Evolutionary conservation across 2,797 vertebrate species (phyloP).

Genomic region (Kryptopterus vitreolus): DNA sequence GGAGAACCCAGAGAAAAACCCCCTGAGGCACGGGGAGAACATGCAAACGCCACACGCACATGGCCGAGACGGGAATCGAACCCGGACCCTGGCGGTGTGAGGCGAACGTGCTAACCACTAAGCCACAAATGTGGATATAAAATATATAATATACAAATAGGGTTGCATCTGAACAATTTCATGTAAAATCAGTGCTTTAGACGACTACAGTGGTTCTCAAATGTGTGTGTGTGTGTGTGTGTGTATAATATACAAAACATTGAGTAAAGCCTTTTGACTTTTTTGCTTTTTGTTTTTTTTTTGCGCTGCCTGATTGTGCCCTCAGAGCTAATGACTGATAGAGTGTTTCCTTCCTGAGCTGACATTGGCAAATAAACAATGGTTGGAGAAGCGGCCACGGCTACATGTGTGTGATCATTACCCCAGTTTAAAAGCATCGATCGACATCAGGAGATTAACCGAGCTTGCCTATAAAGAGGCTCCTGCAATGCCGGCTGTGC

Average conservation of each 20-base stretch:
- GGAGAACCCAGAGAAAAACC: too few relatives aligned
- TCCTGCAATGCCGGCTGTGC: slow-evolving; percentile 72
- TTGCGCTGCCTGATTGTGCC: slow-evolving; percentile 4
- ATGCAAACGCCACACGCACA: too few relatives aligned
- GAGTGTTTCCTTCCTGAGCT: slow-evolving; percentile 46
- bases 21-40: too few relatives aligned
- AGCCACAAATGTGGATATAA: too few relatives aligned
- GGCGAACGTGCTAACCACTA: too few relatives aligned
- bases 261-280: not conserved
- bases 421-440: slow-evolving; percentile 76
- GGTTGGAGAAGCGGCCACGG: slow-evolving; percentile 62
- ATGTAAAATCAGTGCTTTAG: too few relatives aligned
- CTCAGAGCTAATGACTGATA: slow-evolving; percentile 32
- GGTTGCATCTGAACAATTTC: too few relatives aligned
- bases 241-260: not conserved
- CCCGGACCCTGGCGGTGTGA: too few relatives aligned
- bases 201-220: too few relatives aligned
- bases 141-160: too few relatives aligned
- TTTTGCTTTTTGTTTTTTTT: not conserved
- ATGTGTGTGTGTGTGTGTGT: too few relatives aligned
- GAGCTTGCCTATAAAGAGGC: slow-evolving; percentile 74
- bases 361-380: slow-evolving; percentile 61
- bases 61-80: too few relatives aligned
- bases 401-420: slow-evolving; percentile 69
- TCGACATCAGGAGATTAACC: slow-evolving; percentile 76